phyloP scores from a whole-genome alignment of 1,140 invertebrate species.

The Plectrocnemia conspersa region DNA sequence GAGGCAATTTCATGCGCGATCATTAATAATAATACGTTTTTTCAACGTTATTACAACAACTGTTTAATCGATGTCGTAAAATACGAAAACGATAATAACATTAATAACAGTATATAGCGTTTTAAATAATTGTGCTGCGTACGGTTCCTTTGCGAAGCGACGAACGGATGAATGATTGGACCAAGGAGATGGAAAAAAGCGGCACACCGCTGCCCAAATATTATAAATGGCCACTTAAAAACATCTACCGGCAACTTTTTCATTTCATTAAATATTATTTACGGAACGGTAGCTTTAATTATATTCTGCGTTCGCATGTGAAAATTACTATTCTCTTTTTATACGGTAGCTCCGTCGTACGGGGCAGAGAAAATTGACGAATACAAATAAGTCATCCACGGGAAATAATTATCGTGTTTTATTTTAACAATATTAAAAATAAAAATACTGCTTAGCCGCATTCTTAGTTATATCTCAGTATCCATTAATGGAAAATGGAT shows the following conservation, averaged over 20 bases:
- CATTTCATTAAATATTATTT: conserved; percentile 10
- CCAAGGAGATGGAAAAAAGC: not conserved
- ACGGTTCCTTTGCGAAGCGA: not conserved
- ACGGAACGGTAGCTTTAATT: conserved; percentile 8
- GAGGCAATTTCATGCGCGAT: too few relatives aligned
- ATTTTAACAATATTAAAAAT: too few relatives aligned
- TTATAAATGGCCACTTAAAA: conserved; percentile 12
- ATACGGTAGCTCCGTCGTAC: not conserved
- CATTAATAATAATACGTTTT: too few relatives aligned
- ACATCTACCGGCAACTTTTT: conserved; percentile 8
- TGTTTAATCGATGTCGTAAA: too few relatives aligned
- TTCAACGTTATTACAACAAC: too few relatives aligned
- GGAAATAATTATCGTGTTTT: not conserved
- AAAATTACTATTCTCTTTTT: conserved; percentile 10
- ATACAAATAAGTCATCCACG: not conserved
- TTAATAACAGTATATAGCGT: too few relatives aligned
- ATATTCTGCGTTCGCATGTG: conserved; percentile 5
- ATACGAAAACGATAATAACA: too few relatives aligned
- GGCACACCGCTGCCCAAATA: not conserved
- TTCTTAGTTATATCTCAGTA: not conserved
- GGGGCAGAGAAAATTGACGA: not conserved
- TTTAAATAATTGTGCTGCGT: too few relatives aligned
- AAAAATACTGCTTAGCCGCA: too few relatives aligned
- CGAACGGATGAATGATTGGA: conserved; percentile 1
- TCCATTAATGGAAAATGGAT: too few relatives aligned